Conservation (phyloP, 2,797 vertebrate species). For the Parambassis ranga region DNA sequence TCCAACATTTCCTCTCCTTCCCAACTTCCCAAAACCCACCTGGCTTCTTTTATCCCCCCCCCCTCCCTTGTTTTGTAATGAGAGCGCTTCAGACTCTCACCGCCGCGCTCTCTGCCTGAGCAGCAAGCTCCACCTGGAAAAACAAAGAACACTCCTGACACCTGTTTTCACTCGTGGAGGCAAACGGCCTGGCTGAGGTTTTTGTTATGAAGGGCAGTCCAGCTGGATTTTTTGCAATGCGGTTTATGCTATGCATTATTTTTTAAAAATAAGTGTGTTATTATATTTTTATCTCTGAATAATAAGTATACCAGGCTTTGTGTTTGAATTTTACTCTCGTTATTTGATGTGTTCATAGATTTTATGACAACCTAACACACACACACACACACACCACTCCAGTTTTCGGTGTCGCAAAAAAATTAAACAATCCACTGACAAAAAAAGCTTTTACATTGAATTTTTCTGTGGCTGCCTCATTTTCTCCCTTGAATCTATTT, state of each 20-base stretch:
- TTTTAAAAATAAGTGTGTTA: constrained; percentile 25
- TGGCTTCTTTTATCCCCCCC: constrained; percentile 18
- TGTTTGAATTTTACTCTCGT: constrained; percentile 9
- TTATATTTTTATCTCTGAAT: constrained; percentile 34
- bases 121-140: constrained; percentile 38
- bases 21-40: background rate
- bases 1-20: background rate
- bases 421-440: too few species aligned
- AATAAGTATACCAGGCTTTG: constrained; percentile 4
- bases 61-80: constrained; percentile 19
- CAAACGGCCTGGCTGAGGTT: constrained; percentile 28
- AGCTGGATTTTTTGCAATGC: constrained; percentile 44
- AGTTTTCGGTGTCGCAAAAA: too few species aligned
- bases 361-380: background rate
- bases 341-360: background rate
- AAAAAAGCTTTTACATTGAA: too few species aligned
- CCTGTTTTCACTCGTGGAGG: constrained; percentile 35
- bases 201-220: constrained; percentile 39
- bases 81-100: constrained; percentile 50
- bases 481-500: too few species aligned
- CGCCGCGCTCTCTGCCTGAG: constrained; percentile 31
- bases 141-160: constrained; percentile 27
- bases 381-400: too few species aligned
- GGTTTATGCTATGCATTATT: constrained; percentile 69
- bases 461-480: too few species aligned